phyloP scores from a whole-genome alignment of 2,888 invertebrate genomes.

The Salticus scenicus region DNA sequence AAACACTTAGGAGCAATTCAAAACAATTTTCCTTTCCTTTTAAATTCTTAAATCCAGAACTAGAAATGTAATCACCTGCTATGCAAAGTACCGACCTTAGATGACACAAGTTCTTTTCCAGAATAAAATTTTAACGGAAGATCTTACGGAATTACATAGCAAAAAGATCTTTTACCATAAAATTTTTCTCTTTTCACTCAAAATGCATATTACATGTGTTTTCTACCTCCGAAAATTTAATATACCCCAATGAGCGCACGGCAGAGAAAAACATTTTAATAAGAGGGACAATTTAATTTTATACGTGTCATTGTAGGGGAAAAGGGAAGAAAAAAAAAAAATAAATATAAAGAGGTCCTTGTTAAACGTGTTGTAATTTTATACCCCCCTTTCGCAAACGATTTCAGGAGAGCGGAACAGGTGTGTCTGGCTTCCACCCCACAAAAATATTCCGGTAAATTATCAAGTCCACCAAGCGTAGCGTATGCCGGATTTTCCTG shows the following conservation, averaged over 20 bases:
- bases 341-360: constrained; percentile 37
- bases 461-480: constrained; percentile 61
- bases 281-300: constrained; percentile 68
- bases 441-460: constrained; percentile 69
- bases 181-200: background rate
- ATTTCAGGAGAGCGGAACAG: constrained; percentile 48
- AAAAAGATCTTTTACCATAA: no score
- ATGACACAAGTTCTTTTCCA: no score
- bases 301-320: constrained; percentile 62
- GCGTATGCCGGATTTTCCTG: no score
- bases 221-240: constrained; percentile 39
- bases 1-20: no score
- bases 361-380: constrained; percentile 64
- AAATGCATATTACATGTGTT: constrained; percentile 68
- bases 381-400: constrained; percentile 33
- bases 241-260: constrained; percentile 35
- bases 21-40: no score
- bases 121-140: no score
- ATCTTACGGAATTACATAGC: no score
- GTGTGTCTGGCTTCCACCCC: constrained; percentile 55
- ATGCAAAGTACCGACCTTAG: no score
- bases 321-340: constrained; percentile 23
- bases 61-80: no score
- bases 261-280: constrained; percentile 60
- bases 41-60: no score